Evolutionary conservation across 2,797 vertebrate genomes (phyloP), one percentile per base, ranked within the genome.

Genomic region (Eidolon dupreanum): DNA sequence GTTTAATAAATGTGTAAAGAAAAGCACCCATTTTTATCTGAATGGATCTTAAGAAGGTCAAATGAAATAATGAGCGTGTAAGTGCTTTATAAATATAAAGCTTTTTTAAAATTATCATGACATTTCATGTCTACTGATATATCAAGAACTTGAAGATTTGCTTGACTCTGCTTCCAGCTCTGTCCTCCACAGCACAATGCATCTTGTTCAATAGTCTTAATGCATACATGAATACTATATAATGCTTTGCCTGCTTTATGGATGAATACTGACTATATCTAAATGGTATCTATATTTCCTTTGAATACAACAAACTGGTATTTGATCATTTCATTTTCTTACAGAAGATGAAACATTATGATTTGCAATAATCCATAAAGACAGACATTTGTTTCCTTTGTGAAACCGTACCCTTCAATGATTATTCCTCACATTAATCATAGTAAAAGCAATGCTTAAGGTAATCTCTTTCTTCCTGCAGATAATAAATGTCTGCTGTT

Each of bases 361-460:
- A 97, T 98, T 97, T 97, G 97, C 97, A 96, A 95, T 97, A 97
- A 97, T 97, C 97, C 97, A 92, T 90, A 97, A 94, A 97, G 95
- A 74, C 93, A 97, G 95, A 71, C 96, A 97, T 97, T 97, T 97
- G 93, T 97, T 98, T 97, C 86, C 94, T 95, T 98, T 97, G 96
- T 98, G 94, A 95, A 96, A 90, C 75, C 65, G 63, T 95, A 91
- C 59, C 55, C 93, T 96, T 91, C 93, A 43, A 88, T 96, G 96
- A 95, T 96, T 94, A 96, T 87, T 96, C 61, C 75, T 94, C 95
- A 95, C 93, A 97, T 97, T 98, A 97, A 98, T 98, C 97, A 98
- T 71, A 87, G 90, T 93, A 98, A 98, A 97, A 97, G 96, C 73
- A 85, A 88, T 15, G 75, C 83, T 88, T 91, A 96, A 93, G 74